Percentiles rank a stretch among this genome's conserved stretches.
These are phyloP conservation scores for Paradoxurus hermaphroditus DNA, from an alignment of 2,113 vertebrate genomes.

Conservation along the genomic window DNA sequence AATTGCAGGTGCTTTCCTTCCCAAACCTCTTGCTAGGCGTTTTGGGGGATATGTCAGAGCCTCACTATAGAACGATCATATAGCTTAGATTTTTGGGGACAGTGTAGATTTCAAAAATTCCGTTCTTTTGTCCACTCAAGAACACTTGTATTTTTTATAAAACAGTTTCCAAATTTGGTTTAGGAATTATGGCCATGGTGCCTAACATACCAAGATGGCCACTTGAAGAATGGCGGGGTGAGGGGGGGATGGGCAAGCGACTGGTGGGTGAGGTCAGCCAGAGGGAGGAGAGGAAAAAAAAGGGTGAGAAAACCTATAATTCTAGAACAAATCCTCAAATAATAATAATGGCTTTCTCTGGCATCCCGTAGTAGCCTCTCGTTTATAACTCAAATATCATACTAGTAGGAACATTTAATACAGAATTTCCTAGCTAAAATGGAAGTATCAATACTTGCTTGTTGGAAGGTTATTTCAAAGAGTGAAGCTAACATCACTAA, in stretches of 20 bases:
- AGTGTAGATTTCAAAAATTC: neutral
- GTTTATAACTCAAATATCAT: neutral
- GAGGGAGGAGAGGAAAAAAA: neutral
- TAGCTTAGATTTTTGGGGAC: neutral
- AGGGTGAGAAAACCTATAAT: neutral
- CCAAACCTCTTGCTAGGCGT: neutral
- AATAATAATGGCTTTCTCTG: neutral
- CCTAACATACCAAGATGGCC: neutral
- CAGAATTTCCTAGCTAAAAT: neutral
- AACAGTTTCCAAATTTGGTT: neutral
- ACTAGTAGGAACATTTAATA: neutral
- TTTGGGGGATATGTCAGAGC: neutral
- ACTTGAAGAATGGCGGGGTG: no score
- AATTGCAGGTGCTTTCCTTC: neutral
- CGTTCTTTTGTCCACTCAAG: neutral
- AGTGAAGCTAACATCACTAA: slow-evolving; percentile 1
- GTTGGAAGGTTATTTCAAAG: neutral
- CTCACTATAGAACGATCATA: neutral
- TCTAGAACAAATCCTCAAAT: neutral
- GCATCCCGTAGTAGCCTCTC: neutral
- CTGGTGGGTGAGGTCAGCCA: neutral
- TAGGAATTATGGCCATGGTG: neutral
- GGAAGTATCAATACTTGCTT: neutral
- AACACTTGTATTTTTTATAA: neutral
- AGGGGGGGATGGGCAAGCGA: neutral